These are phyloP conservation scores for Creontiades dilutus DNA, from an alignment of 2,888 invertebrate species.

Conservation along the genomic window DNA sequence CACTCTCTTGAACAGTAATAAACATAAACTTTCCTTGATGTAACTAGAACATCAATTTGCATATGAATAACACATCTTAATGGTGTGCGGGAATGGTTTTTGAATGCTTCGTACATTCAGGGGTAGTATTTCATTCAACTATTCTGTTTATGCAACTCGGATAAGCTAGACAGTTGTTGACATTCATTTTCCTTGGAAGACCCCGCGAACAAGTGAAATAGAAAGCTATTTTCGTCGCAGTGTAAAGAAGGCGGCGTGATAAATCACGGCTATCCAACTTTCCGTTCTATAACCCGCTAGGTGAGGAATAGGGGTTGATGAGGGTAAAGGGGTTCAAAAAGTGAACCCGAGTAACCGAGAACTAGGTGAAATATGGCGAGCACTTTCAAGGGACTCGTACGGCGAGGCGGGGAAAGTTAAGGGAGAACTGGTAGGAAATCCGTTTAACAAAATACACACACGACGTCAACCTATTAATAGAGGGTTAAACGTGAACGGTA, in stretches of 20 bases:
- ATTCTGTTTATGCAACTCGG: too few relatives aligned
- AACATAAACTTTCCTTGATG: too few relatives aligned
- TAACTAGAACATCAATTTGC: too few relatives aligned
- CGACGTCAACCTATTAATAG: constrained; percentile 27
- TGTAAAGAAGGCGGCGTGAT: neutral
- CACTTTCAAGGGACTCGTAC: neutral
- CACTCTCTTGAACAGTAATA: too few relatives aligned
- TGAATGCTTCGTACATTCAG: too few relatives aligned
- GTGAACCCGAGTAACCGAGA: constrained; percentile 32
- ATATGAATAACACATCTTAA: too few relatives aligned
- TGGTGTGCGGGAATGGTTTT: too few relatives aligned
- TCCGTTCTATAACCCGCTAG: constrained; percentile 1
- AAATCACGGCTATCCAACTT: constrained; percentile 11
- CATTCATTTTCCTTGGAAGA: neutral
- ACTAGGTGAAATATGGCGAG: constrained; percentile 25
- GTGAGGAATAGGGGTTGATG: constrained; percentile 32
- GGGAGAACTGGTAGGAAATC: neutral
- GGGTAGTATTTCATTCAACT: too few relatives aligned
- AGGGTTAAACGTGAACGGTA: neutral
- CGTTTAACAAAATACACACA: constrained; percentile 24
- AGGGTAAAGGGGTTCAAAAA: constrained; percentile 36
- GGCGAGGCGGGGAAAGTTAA: neutral
- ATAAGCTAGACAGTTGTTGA: too few relatives aligned
- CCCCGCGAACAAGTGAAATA: neutral
- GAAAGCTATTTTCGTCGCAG: neutral